Evolutionary conservation across 2,113 vertebrate species (phyloP), one percentile per base, ranked within the genome.

Genomic region (Motacilla alba): DNA sequence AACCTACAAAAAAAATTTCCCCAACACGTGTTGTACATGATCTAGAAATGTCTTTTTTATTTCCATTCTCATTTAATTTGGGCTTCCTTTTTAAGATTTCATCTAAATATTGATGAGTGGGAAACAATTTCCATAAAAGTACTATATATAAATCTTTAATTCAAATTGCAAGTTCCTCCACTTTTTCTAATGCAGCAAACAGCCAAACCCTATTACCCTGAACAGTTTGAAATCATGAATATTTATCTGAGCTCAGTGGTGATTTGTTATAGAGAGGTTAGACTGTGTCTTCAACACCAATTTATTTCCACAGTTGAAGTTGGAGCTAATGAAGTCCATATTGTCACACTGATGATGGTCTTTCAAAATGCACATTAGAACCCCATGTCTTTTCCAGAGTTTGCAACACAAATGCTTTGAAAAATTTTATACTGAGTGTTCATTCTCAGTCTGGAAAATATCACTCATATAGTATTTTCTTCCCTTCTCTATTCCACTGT

Each of bases 211-310:
- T 76, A 66, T 89, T 88, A 58, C 62, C 41, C 15, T 73, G 49
- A 90, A 62, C 5, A 93, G 75, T 88, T 19, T 90, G 79, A 90
- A 80, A 80, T 69, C 49, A 88, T 92, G 85, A 94, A 94, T 95
- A 92, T 93, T 90, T 96, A 95, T 94, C 59, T 24, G 74, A 92
- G 46, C 47, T 28, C 59, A 50, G 55, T 24, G 26, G 46, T 94
- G 82, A 94, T 95, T 92, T 96, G 82, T 93, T 93, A 88, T 30
- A 50, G 63, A 69, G 75, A 88, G 50, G 75, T 77, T 92, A 73
- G 63, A 77, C 19, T 70, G 31, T 69, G 53, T 79, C 44, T 85
- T 77, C 79, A 69, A 76, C 22, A n/a, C 22, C 70, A 83, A 93
- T 93, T 78, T 91, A 85, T 93, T 94, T 85, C 49, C 2, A 3